Evolutionary conservation across 2,113 vertebrate genomes (phyloP).

Genomic region (Pterocles orientalis): DNA sequence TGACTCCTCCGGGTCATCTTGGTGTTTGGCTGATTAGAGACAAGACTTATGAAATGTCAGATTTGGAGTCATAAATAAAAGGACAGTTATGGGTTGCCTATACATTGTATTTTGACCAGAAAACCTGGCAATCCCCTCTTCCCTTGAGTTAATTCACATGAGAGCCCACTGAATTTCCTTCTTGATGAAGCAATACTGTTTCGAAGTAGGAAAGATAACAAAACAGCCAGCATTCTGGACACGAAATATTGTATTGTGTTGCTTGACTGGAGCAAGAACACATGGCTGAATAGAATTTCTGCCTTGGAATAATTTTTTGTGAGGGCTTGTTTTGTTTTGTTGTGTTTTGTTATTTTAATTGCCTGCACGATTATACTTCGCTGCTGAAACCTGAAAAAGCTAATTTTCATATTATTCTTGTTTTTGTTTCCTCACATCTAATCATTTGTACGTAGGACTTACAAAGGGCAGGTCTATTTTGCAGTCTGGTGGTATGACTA

Average conservation of each 20-base stretch:
- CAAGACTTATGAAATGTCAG: neutral
- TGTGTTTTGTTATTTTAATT: neutral
- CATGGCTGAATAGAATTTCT: neutral
- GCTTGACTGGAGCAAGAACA: neutral
- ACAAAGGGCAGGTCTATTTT: neutral
- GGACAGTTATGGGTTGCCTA: neutral
- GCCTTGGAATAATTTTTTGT: neutral
- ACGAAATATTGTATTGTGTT: neutral
- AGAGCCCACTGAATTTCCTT: neutral
- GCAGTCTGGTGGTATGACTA: neutral
- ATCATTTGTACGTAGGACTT: neutral
- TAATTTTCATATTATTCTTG: neutral
- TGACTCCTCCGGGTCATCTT: neutral
- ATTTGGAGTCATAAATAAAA: neutral
- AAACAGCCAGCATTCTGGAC: neutral
- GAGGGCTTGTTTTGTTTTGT: rapidly evolving
- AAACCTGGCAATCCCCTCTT: neutral
- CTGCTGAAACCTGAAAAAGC: neutral
- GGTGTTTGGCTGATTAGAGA: neutral
- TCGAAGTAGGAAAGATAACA: neutral
- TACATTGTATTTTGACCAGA: neutral
- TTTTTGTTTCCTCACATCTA: neutral
- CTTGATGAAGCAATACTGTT: neutral
- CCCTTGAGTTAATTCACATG: neutral
- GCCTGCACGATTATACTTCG: neutral